A percentile compares a stretch with the other conserved stretches of the same genome.
Evolutionary conservation across 2,797 vertebrate genomes (phyloP).

Genomic region (Rachycentron canadum): DNA sequence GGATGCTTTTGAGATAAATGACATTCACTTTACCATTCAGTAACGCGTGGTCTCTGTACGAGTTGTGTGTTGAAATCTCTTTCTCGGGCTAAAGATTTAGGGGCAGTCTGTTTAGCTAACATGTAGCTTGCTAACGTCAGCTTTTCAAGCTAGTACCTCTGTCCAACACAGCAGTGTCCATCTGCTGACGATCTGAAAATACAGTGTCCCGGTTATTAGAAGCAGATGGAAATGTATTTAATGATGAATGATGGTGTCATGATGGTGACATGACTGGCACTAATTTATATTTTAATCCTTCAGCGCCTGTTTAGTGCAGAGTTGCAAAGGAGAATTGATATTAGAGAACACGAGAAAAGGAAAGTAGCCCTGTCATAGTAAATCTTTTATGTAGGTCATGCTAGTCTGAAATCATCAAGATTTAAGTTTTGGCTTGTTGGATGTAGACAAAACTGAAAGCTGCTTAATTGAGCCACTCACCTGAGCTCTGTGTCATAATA

Average conservation of each 20-base stretch:
- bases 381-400: not conserved
- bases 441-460: not conserved
- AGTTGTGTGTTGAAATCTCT: not conserved
- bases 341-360: not conserved
- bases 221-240: not conserved
- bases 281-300: not conserved
- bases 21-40: not conserved
- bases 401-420: not conserved
- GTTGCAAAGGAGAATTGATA: not conserved
- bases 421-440: not conserved
- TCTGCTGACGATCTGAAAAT: not conserved
- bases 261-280: not conserved
- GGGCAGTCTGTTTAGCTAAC: constrained; percentile 49
- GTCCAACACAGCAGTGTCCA: not conserved
- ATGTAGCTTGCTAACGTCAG: constrained; percentile 62
- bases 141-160: constrained; percentile 36
- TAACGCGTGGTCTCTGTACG: not conserved
- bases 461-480: not conserved
- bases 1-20: not conserved
- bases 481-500: not conserved
- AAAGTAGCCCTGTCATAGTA: not conserved
- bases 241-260: not conserved
- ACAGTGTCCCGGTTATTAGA: not conserved
- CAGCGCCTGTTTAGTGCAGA: not conserved
- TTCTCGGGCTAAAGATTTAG: not conserved